Conservation (phyloP, 2,797 vertebrate species). For the Sciaenops ocellatus region DNA sequence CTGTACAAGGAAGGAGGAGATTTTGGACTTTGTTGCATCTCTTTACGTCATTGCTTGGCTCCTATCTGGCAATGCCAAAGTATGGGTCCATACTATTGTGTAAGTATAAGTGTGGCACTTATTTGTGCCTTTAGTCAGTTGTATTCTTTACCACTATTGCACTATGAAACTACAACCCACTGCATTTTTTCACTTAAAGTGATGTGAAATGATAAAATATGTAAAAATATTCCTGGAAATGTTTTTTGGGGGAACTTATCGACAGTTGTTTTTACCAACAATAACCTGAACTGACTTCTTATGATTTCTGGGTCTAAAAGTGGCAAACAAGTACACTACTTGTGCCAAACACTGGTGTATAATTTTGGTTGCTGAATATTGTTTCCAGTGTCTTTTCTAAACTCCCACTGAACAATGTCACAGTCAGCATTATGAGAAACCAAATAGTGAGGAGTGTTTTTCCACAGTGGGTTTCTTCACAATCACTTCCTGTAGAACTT, state of each 20-base stretch:
- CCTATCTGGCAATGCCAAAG: too few species aligned
- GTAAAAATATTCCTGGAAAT: neutral
- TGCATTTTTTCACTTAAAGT: too few species aligned
- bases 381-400: neutral
- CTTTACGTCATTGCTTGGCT: neutral
- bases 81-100: too few species aligned
- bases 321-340: neutral
- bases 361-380: neutral
- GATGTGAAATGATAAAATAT: neutral
- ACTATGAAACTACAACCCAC: neutral
- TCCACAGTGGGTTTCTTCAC: neutral
- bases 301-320: neutral
- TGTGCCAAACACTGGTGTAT: neutral
- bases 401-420: neutral
- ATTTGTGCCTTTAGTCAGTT: neutral
- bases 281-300: neutral
- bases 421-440: neutral
- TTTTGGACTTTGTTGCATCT: neutral
- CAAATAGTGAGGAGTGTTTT: neutral
- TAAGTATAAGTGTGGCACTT: too few species aligned
- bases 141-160: neutral
- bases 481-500: neutral
- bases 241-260: too few species aligned
- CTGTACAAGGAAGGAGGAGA: neutral
- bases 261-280: neutral